A percentile compares a stretch with the other conserved stretches of the same genome.
Evolutionary conservation across 2,797 vertebrate species (phyloP).

Genomic region (Petrocephalus schoutedeni): DNA sequence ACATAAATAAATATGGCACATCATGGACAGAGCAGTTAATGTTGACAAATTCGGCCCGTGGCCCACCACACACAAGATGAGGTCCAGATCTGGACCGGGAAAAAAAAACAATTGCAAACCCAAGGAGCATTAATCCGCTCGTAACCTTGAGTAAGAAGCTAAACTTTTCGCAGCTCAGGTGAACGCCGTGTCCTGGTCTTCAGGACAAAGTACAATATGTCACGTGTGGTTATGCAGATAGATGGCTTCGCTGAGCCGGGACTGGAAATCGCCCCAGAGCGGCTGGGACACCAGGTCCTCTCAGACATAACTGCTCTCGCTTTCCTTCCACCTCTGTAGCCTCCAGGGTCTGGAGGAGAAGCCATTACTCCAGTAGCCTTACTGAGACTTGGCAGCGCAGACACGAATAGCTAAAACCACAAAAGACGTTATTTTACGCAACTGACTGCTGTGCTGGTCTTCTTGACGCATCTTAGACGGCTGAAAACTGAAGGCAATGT

Average conservation of each 20-base stretch:
- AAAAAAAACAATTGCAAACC: neutral
- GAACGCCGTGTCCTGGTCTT: neutral
- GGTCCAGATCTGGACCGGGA: neutral
- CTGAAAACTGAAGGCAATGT: neutral
- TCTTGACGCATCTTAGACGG: neutral
- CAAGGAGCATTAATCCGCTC: neutral
- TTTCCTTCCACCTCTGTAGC: neutral
- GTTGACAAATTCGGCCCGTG: neutral
- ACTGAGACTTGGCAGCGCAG: conserved; percentile 43
- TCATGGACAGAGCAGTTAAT: neutral
- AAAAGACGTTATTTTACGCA: neutral
- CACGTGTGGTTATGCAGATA: neutral
- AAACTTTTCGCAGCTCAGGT: neutral
- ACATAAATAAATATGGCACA: neutral
- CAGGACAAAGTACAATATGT: neutral
- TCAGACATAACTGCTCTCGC: neutral
- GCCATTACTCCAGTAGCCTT: conserved; percentile 47
- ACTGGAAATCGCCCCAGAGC: neutral
- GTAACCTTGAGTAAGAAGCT: neutral
- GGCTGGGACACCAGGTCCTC: neutral
- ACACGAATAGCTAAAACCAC: neutral
- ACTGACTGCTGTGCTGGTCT: neutral
- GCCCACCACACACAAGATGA: neutral
- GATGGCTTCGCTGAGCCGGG: neutral
- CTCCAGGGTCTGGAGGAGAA: conserved; percentile 39